phyloP scores from a whole-genome alignment of 2,888 invertebrate species.

The Nephrotoma guestfalica region DNA sequence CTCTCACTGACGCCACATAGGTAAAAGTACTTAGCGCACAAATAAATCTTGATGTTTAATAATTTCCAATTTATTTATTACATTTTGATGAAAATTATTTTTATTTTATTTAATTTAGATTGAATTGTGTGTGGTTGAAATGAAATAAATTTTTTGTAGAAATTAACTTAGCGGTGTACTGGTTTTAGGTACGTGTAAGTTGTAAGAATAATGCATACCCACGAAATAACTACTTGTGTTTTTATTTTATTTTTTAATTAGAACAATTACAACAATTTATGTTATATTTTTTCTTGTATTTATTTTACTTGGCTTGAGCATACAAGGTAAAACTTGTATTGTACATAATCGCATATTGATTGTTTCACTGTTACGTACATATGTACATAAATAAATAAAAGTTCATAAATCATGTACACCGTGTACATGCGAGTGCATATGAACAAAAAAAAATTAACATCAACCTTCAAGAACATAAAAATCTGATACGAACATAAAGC shows the following conservation, averaged over 20 bases:
- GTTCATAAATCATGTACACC: not conserved
- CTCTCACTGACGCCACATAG: too few species aligned
- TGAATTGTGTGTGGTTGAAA: not conserved
- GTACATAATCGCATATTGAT: not conserved
- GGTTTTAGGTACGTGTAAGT: not conserved
- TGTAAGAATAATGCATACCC: not conserved
- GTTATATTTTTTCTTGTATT: not conserved
- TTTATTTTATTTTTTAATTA: not conserved
- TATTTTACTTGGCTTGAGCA: not conserved
- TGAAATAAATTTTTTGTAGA: not conserved
- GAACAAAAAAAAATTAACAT: not conserved
- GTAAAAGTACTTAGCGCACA: too few species aligned
- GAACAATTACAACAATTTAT: not conserved
- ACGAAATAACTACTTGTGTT: not conserved
- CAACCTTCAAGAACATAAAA: not conserved
- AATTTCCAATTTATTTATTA: not conserved
- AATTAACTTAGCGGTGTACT: not conserved
- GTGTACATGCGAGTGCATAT: not conserved
- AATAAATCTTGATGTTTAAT: not conserved
- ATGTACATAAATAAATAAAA: not conserved
- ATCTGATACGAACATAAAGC: not conserved
- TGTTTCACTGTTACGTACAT: not conserved
- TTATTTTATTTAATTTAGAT: not conserved
- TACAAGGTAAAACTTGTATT: not conserved
- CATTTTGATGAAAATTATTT: not conserved